Evolutionary conservation across 1,140 invertebrate species (phyloP), one percentile per base, ranked within the genome.

Genomic region (Charaxes varanes): DNA sequence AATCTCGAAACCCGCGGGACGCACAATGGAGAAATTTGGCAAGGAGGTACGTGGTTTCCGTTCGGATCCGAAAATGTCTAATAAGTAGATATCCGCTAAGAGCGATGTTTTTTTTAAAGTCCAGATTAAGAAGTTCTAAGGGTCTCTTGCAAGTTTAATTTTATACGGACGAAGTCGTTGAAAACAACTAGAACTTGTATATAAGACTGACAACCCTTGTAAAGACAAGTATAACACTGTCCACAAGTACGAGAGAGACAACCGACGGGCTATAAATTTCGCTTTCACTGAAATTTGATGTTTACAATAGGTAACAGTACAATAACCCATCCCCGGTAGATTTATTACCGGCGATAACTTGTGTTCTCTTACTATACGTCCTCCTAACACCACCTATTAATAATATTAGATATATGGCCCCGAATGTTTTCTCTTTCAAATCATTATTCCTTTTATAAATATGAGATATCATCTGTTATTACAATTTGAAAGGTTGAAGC

Each of bases 281-380:
- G 36, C 58, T 62, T 56, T 66, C 61, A 60, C 58, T 58, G 41
- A 64, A 62, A 60, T 51, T 48, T 53, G 46, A 37, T 31, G 11
- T 35, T 44, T 36, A 45, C 27, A 51, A 41, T 41, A 51, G 43
- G 37, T 51, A 34, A 38, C 15, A 36, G 32, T 44, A 51, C 27
- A 45, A 45, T 44, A 51, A 45, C 31, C 16, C 37, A 45, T 41
- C 16, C 36, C 19, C 6, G 28, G 35, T 18, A 40, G 36, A 47
- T 47, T 47, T 47, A 47, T 47, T 47, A 41, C 37, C 18, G 35
- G 18, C 26, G 37, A 47, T 47, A 30, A 27, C 31, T 46, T 24
- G 10, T 27, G 32, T 44, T 18, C 26, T 24, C 42, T 10, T 13
- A 17, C 13, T 37, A 44, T 27, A 5, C 10, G 31, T 17, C 15